Base-by-base conservation (phyloP, 35 echinoderm and acorn worm genomes). In the Holothuria glaberrima region DNA sequence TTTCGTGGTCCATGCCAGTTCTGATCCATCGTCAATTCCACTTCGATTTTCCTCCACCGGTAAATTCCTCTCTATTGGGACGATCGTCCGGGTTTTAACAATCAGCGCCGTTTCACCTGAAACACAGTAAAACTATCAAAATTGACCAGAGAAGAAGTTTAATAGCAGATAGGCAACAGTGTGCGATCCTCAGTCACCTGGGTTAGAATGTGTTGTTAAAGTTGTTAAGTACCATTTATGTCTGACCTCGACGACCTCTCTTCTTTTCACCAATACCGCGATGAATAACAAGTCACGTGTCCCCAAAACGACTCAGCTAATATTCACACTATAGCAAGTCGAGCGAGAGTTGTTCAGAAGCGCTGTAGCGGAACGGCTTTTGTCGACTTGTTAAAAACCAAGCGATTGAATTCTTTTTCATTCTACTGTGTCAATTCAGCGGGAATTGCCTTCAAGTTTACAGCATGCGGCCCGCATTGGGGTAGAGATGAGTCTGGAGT, bases 221-320 rank as follows among this genome's bases (percentile, higher is more conserved):
- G 61, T 87, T 87, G 63, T 87, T 87, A 69, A 87, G 85, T 71
- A 87, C 63, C 85, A 69, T 71, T 87, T 87, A 87, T 67, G 65
- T 69, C 45, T 87, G 85, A 87, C 85, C 85, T 70, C 22, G 16
- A 3, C 63, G 85, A 87, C 85, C 85, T 71, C 35, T 19, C 22
- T 16, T 87, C 66, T 71, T 87, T 87, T 87, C 85, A 69, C 85
- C 85, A 87, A 87, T 87, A 33, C 80, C 12, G 29, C 66, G 65
- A 69, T 71, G 85, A 46, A 71, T 69, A 71, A 71, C 66, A 54
- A 16, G 62, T 70, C 85, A 87, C 85, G 85, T 87, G 85, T n/a
- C 30, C 4, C 27, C 12, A 21, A 22, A 20, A 25, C 26, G 56
- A 84, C 59, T 84, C 57, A 9, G 25, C 41, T 25, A 48, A 19